Percentiles rank a stretch among this genome's conserved stretches.
phyloP scores from a whole-genome alignment of 2,797 vertebrate species.

The Molossus alvarezi region DNA sequence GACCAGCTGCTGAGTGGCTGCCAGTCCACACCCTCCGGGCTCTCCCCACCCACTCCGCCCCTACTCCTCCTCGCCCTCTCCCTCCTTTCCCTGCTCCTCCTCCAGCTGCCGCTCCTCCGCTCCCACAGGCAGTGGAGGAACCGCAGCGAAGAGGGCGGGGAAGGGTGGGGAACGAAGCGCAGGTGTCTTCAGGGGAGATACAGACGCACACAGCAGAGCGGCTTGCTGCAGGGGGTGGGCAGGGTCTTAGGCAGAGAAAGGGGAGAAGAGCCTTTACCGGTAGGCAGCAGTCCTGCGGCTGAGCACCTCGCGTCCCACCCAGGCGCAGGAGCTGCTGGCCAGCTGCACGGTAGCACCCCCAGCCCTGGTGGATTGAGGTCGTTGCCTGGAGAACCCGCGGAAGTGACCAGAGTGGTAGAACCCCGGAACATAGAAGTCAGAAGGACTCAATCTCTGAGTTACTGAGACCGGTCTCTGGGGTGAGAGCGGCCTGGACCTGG shows the following conservation, averaged over 20 bases:
- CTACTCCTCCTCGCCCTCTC: constrained; percentile 50
- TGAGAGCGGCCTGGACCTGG: neutral
- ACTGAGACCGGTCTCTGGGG: neutral
- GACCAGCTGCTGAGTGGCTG: constrained; percentile 84
- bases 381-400: neutral
- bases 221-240: constrained; percentile 47
- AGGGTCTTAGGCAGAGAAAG: neutral
- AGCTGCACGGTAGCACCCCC: neutral
- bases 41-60: constrained; percentile 80
- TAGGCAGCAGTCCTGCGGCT: constrained; percentile 17
- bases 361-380: neutral
- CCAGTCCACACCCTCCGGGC: constrained; percentile 82
- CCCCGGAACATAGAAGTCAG: neutral
- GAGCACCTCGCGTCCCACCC: neutral
- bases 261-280: neutral
- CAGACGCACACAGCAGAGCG: neutral
- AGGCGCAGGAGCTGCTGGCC: neutral
- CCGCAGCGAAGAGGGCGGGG: constrained; percentile 65
- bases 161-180: constrained; percentile 73
- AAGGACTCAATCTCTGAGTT: neutral
- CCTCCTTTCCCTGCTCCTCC: constrained; percentile 77
- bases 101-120: constrained; percentile 65
- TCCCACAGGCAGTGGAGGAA: constrained; percentile 50
- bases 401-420: neutral
- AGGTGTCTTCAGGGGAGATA: constrained; percentile 73